Conservation (phyloP, 2,797 vertebrate species). For the Geotrypetes seraphini region DNA sequence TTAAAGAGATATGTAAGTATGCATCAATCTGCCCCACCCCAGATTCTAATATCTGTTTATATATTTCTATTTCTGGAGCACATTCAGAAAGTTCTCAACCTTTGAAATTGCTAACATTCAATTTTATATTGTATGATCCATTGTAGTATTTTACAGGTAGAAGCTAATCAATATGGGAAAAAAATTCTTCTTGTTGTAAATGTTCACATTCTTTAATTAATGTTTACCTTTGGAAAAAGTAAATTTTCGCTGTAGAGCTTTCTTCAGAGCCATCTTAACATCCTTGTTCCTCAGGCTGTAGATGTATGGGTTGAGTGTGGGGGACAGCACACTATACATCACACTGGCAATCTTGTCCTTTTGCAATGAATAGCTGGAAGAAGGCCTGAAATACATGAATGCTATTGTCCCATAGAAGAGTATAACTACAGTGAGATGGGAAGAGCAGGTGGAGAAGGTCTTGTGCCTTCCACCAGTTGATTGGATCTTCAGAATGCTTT, state of each 20-base stretch:
- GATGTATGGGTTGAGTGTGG: background rate
- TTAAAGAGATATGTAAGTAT: no score
- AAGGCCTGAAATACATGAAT: conserved; percentile 1
- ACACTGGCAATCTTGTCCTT: background rate
- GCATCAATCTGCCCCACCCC: no score
- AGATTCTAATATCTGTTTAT: no score
- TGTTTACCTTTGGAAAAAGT: no score
- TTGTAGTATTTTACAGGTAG: no score
- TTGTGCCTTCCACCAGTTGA: background rate
- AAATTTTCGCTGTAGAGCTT: background rate
- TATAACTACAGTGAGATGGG: conserved; percentile 1
- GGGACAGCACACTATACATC: background rate
- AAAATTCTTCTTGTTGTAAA: no score
- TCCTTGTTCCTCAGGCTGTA: conserved; percentile 3
- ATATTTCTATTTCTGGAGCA: no score
- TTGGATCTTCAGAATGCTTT: background rate
- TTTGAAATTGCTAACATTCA: no score
- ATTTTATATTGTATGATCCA: no score
- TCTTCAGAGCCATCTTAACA: background rate
- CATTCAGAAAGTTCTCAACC: no score
- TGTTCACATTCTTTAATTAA: no score
- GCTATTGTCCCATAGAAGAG: conserved; percentile 1
- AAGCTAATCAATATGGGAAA: no score
- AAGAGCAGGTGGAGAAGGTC: conserved; percentile 4
- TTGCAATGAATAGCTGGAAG: background rate